Conservation (phyloP, 2,113 vertebrate genomes). For the Rissa tridactyla region DNA sequence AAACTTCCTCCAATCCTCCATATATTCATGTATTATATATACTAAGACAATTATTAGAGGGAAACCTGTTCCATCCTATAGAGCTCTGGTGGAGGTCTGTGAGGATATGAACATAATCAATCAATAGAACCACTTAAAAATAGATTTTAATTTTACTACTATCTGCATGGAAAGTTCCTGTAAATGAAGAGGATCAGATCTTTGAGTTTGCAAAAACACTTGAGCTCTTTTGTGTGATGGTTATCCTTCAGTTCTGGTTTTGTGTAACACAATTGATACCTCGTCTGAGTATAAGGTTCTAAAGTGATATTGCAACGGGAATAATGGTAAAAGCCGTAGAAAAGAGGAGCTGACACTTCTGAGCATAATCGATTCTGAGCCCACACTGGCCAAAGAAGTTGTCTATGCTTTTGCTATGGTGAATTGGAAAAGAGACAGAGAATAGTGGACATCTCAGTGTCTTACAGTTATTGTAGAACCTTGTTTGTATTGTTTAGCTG, state of each 20-base stretch:
- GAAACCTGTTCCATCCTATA: neutral
- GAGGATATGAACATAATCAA: neutral
- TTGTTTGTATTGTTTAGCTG: neutral
- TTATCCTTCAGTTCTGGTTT: neutral
- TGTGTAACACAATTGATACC: neutral
- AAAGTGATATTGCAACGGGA: neutral
- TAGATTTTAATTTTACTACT: neutral
- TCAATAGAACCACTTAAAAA: neutral
- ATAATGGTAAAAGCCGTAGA: neutral
- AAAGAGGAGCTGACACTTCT: neutral
- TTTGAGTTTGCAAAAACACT: neutral
- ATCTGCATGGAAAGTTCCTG: neutral
- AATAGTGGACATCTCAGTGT: neutral
- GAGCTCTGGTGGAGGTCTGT: neutral
- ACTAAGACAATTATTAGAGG: neutral
- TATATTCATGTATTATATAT: neutral
- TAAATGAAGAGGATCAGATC: neutral
- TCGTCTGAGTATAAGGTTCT: neutral
- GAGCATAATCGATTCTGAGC: neutral
- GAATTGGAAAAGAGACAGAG: neutral
- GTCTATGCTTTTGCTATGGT: neutral
- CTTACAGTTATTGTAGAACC: neutral
- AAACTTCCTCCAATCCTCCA: neutral
- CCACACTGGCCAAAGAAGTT: neutral
- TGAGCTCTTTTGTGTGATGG: neutral